phyloP scores from a whole-genome alignment of 92 coral and sea anemone species.

The Diadumene lineata region DNA sequence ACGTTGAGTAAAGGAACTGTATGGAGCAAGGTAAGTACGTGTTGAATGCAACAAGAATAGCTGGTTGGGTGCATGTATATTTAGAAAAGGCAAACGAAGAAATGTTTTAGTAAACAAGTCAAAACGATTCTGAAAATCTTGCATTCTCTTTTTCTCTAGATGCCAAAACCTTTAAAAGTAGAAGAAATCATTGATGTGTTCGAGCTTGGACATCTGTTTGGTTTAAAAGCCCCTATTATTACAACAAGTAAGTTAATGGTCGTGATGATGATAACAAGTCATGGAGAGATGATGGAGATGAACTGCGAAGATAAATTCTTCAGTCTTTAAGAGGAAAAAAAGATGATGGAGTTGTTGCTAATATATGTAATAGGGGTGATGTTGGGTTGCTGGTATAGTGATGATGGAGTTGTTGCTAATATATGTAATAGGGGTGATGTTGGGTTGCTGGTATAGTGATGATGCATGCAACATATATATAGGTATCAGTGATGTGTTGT shows the following conservation, averaged over 20 bases:
- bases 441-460: too few relatives aligned
- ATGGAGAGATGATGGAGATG: conserved; percentile 1
- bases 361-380: too few relatives aligned
- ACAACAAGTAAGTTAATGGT: background rate
- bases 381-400: too few relatives aligned
- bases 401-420: too few relatives aligned
- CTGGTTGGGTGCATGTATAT: too few relatives aligned
- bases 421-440: too few relatives aligned
- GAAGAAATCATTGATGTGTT: conserved; percentile 17
- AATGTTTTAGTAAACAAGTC: too few relatives aligned
- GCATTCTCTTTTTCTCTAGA: too few relatives aligned
- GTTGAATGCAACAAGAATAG: background rate
- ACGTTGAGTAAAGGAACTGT: conserved; percentile 47
- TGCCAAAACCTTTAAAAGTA: background rate
- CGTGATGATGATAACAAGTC: background rate
- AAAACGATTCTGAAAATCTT: too few relatives aligned
- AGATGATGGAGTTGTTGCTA: too few relatives aligned
- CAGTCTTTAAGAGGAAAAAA: background rate
- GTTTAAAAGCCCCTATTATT: background rate
- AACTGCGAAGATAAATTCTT: background rate
- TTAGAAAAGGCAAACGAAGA: too few relatives aligned
- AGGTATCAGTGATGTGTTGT: background rate
- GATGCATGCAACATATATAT: too few relatives aligned
- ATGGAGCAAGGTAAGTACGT: conserved; percentile 67
- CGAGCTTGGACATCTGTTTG: conserved; percentile 9